Conservation (phyloP, 2,888 invertebrate genomes). For the Xanthorhoe spadicearia region DNA sequence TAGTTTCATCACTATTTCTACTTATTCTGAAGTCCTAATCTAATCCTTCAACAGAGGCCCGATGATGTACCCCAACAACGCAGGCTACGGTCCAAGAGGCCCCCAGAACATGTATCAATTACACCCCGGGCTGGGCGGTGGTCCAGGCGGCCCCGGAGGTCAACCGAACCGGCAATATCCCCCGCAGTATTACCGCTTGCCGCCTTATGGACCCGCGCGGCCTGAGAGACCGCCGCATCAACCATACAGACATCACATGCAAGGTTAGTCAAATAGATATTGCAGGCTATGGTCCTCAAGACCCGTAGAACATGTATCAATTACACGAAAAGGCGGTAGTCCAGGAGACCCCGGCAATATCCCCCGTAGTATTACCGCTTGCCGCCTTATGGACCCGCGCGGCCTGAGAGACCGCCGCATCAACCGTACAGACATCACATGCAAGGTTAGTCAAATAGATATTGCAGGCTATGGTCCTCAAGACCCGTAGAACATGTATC, state of each 20-base stretch:
- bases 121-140: conserved; percentile 25
- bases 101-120: conserved; percentile 58
- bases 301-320: conserved; percentile 59
- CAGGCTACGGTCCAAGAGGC: conserved; percentile 62
- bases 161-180: conserved; percentile 54
- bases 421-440: conserved; percentile 28
- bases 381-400: conserved; percentile 40
- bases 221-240: conserved; percentile 26
- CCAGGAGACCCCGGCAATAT: conserved; percentile 49
- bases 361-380: conserved; percentile 59
- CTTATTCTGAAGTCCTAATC: not conserved
- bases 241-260: conserved; percentile 29
- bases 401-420: conserved; percentile 25
- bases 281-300: conserved; percentile 18
- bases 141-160: conserved; percentile 36
- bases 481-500: conserved; percentile 60
- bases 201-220: conserved; percentile 37
- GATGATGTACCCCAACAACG: conserved; percentile 69
- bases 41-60: conserved; percentile 60
- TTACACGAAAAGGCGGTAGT: conserved; percentile 25
- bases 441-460: conserved; percentile 22
- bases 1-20: not conserved
- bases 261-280: conserved; percentile 15
- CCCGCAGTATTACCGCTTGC: conserved; percentile 57
- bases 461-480: not conserved